phyloP scores from a whole-genome alignment of 2,888 invertebrate species.

The Sclerodermus sp. region DNA sequence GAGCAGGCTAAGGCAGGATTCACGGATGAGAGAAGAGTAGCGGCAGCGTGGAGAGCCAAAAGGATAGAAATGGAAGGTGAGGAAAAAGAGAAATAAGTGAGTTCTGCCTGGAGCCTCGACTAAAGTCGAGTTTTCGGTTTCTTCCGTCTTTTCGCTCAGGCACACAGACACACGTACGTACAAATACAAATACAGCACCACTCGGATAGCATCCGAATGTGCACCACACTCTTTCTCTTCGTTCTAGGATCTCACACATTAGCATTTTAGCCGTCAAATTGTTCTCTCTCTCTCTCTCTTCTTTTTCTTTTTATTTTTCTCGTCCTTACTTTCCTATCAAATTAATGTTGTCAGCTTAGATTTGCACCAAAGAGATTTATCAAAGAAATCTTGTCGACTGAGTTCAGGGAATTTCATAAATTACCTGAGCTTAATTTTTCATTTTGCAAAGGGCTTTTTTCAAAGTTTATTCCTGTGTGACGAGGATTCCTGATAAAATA shows the following conservation, averaged over 20 bases:
- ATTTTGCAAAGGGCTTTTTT: no score
- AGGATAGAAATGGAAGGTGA: constrained; percentile 8
- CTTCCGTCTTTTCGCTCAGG: constrained; percentile 20
- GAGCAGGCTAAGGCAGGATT: constrained; percentile 30
- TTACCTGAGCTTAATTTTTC: no score
- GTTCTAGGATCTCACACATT: constrained; percentile 34
- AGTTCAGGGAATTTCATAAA: no score
- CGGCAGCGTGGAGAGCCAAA: constrained; percentile 8
- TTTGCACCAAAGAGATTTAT: no score
- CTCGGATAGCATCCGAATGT: no score
- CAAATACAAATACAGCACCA: no score
- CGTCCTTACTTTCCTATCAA: constrained; percentile 38
- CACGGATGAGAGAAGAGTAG: constrained; percentile 10
- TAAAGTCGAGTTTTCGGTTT: constrained; percentile 19
- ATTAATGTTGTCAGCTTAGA: no score
- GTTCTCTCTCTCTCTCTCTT: no score
- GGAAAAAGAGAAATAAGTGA: constrained; percentile 11
- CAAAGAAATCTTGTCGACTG: no score
- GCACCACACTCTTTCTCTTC: no score
- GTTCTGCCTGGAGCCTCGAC: constrained; percentile 21
- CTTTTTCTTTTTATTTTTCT: constrained; percentile 26
- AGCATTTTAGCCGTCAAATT: constrained; percentile 43
- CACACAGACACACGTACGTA: no score
- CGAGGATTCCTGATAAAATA: constrained; percentile 29
- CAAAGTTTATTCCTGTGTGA: no score